These are phyloP conservation scores for Toxotes chatareus DNA, from an alignment of 2,113 vertebrate species.

Conservation along the genomic window DNA sequence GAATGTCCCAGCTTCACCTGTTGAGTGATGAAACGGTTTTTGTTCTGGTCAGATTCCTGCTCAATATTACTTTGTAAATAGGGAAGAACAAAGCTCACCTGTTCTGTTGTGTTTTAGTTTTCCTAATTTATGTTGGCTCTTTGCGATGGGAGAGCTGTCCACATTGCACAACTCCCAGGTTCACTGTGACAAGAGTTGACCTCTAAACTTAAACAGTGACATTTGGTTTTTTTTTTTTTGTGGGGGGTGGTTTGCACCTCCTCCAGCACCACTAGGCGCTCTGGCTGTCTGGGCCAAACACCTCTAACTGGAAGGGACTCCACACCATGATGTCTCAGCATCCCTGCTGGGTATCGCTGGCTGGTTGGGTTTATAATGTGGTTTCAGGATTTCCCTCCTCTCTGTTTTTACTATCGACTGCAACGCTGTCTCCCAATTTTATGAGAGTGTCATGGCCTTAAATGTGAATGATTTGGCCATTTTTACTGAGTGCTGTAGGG, in stretches of 20 bases:
- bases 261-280: background rate
- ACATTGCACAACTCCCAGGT: background rate
- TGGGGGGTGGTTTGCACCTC: background rate
- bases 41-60: constrained; percentile 35
- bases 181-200: constrained; percentile 54
- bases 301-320: constrained; percentile 22
- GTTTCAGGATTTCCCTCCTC: constrained; percentile 17
- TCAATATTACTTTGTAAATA: constrained; percentile 65
- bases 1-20: constrained; percentile 40
- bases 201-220: constrained; percentile 49
- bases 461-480: constrained; percentile 61
- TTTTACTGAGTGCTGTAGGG: constrained; percentile 51
- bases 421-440: constrained; percentile 34
- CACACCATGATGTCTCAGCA: background rate
- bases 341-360: background rate
- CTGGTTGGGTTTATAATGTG: background rate
- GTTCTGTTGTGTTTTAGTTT: constrained; percentile 41
- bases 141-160: background rate
- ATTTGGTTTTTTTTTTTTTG: background rate
- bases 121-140: constrained; percentile 30
- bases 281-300: background rate
- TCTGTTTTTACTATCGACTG: constrained; percentile 13
- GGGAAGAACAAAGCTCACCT: constrained; percentile 44
- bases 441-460: constrained; percentile 31
- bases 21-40: background rate